These are phyloP conservation scores for Brienomyrus brachyistius DNA, from an alignment of 2,113 vertebrate species.

Conservation along the genomic window DNA sequence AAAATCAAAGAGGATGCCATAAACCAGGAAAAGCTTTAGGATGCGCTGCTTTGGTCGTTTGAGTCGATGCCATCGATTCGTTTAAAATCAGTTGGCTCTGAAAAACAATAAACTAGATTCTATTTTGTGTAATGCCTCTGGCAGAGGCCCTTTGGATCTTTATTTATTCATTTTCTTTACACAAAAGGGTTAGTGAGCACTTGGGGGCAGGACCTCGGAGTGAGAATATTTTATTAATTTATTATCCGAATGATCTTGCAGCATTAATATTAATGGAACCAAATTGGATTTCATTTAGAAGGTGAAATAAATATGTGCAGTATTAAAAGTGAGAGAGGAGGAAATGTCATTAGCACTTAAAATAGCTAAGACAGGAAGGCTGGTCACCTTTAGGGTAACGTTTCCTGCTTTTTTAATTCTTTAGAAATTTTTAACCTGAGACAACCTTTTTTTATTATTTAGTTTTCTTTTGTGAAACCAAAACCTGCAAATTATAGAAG, in stretches of 20 bases:
- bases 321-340: slow-evolving; percentile 51
- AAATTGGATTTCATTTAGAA: slow-evolving; percentile 80
- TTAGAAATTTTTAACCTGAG: slow-evolving; percentile 34
- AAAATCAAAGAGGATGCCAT: slow-evolving; percentile 47
- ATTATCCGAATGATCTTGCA: slow-evolving; percentile 78
- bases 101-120: slow-evolving; percentile 65
- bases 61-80: slow-evolving; percentile 68
- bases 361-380: slow-evolving; percentile 46
- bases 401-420: slow-evolving; percentile 36
- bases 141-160: slow-evolving; percentile 60
- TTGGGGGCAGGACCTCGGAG: slow-evolving; percentile 73
- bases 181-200: slow-evolving; percentile 71
- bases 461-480: not conserved
- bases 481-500: slow-evolving; percentile 13
- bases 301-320: slow-evolving; percentile 74
- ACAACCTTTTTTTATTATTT: slow-evolving; percentile 15
- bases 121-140: slow-evolving; percentile 58
- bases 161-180: slow-evolving; percentile 59
- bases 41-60: slow-evolving; percentile 54
- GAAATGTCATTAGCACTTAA: slow-evolving; percentile 43
- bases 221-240: slow-evolving; percentile 82
- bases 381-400: slow-evolving; percentile 44
- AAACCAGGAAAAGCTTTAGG: slow-evolving; percentile 57
- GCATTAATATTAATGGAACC: slow-evolving; percentile 83
- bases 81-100: slow-evolving; percentile 61